Evolutionary conservation across 2,113 vertebrate species (phyloP).

Genomic region (Lichenostomus cassidix): DNA sequence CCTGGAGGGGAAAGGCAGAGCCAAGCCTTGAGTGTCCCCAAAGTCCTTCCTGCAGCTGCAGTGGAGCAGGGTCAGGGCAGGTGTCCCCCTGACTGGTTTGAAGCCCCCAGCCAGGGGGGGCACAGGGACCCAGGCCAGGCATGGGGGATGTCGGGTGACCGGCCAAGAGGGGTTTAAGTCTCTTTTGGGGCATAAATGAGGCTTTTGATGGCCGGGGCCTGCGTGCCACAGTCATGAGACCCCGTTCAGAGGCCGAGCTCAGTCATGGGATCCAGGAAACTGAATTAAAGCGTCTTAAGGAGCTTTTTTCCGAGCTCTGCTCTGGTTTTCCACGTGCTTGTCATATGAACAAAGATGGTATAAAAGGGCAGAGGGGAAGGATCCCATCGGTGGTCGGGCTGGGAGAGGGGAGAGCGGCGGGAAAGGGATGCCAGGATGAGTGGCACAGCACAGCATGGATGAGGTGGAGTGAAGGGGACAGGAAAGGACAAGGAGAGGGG

Average conservation of each 20-base stretch:
- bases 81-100: fast-evolving
- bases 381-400: background rate
- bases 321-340: constrained; percentile 57
- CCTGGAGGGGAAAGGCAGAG: background rate
- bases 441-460: background rate
- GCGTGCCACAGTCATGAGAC: constrained; percentile 54
- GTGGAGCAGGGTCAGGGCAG: background rate
- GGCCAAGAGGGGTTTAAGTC: background rate
- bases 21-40: background rate
- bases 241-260: constrained; percentile 7
- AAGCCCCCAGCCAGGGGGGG: background rate
- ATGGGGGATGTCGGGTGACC: fast-evolving
- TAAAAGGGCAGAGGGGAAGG: constrained; percentile 50
- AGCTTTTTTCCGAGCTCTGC: constrained; percentile 40
- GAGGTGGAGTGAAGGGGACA: background rate
- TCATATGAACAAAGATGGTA: constrained; percentile 52
- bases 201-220: constrained; percentile 23
- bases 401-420: background rate
- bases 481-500: background rate
- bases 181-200: constrained; percentile 50
- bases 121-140: fast-evolving
- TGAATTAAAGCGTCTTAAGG: constrained; percentile 64
- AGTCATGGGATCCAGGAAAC: constrained; percentile 63
- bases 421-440: background rate
- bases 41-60: fast-evolving